These are phyloP conservation scores for Scaptomyza montana DNA, from an alignment of 1,140 invertebrate genomes.

Conservation along the genomic window DNA sequence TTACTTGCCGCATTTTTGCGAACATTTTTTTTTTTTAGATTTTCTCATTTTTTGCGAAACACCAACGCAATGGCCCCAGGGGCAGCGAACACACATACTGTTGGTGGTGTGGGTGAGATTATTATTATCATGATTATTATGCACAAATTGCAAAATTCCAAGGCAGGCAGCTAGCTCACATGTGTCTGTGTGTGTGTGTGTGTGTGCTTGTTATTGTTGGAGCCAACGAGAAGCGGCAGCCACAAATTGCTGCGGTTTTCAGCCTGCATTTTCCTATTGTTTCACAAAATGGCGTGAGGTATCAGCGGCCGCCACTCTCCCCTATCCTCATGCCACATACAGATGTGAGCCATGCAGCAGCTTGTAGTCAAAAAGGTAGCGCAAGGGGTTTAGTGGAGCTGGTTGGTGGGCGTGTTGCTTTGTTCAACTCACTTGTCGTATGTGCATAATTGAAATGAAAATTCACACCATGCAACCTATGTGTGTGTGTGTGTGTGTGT, in stretches of 20 bases:
- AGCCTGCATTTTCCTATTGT: slow-evolving; percentile 74
- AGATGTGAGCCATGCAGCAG: not conserved
- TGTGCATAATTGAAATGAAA: slow-evolving; percentile 79
- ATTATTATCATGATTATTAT: slow-evolving; percentile 80
- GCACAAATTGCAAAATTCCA: slow-evolving; percentile 80
- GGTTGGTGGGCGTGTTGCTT: slow-evolving; percentile 43
- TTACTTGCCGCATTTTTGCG: slow-evolving; percentile 41
- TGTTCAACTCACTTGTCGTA: slow-evolving; percentile 67
- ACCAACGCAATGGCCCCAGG: slow-evolving; percentile 73
- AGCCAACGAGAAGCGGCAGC: slow-evolving; percentile 36
- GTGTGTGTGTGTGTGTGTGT: slow-evolving; percentile 11
- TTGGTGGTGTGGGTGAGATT: slow-evolving; percentile 55
- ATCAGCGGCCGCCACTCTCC: not conserved
- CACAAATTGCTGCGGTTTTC: slow-evolving; percentile 76
- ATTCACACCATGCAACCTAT: slow-evolving; percentile 44
- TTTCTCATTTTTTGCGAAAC: slow-evolving; percentile 28
- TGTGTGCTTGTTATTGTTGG: slow-evolving; percentile 27
- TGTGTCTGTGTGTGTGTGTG: slow-evolving; percentile 7
- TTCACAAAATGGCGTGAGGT: slow-evolving; percentile 70
- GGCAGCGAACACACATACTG: slow-evolving; percentile 23
- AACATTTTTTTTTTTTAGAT: slow-evolving; percentile 36
- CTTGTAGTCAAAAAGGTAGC: not conserved
- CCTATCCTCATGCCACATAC: not conserved
- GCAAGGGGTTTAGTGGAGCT: not conserved
- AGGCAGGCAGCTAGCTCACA: slow-evolving; percentile 38